phyloP scores from a whole-genome alignment of 2,888 invertebrate species.

The Tenthredo notha region DNA sequence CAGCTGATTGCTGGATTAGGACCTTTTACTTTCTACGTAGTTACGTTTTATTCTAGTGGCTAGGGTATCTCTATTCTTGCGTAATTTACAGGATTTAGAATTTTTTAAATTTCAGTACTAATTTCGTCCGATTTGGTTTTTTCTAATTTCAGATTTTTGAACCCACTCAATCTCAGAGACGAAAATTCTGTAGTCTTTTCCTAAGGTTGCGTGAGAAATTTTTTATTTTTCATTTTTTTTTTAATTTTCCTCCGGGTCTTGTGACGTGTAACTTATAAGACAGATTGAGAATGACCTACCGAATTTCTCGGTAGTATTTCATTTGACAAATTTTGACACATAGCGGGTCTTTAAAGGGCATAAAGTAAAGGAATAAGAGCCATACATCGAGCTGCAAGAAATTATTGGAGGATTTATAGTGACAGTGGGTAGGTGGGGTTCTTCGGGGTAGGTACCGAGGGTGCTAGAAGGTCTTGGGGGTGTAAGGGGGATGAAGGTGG shows the following conservation, averaged over 20 bases:
- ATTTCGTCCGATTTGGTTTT: background rate
- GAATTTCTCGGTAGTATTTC: background rate
- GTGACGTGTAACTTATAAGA: background rate
- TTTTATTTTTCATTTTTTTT: background rate
- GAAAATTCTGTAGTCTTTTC: background rate
- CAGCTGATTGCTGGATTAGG: constrained; percentile 51
- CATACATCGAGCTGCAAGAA: constrained; percentile 51
- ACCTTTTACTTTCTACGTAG: constrained; percentile 31
- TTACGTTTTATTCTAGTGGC: background rate
- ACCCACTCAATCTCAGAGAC: no score
- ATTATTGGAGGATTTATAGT: constrained; percentile 54
- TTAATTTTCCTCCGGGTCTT: background rate
- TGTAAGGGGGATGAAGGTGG: background rate
- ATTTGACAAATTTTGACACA: constrained; percentile 45
- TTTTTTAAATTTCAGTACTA: background rate
- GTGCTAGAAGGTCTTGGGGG: background rate
- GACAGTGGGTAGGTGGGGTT: constrained; percentile 40
- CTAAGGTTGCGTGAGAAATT: background rate
- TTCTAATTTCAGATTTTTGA: background rate
- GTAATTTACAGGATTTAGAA: background rate
- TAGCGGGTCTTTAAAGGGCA: constrained; percentile 34
- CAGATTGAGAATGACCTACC: background rate
- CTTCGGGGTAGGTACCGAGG: constrained; percentile 17
- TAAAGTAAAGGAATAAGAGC: constrained; percentile 51
- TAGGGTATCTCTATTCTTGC: background rate